Evolutionary conservation across 2,888 invertebrate genomes (phyloP).

Genomic region (Microchrysa polita): DNA sequence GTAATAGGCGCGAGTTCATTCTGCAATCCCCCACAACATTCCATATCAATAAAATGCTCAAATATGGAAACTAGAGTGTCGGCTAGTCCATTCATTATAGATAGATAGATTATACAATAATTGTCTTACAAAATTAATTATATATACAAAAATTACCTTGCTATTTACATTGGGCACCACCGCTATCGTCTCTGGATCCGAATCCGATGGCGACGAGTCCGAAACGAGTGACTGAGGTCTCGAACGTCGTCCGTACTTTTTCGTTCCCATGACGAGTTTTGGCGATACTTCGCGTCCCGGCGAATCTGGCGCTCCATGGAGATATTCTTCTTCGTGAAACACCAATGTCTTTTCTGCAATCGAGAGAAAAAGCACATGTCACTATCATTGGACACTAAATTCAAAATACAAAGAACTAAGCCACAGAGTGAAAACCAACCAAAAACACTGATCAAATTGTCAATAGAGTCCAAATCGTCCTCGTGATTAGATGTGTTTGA

Average conservation of each 20-base stretch:
- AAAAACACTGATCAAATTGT: slow-evolving; percentile 38
- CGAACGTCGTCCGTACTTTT: slow-evolving; percentile 79
- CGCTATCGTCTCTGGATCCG: slow-evolving; percentile 59
- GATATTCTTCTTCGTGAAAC: slow-evolving; percentile 55
- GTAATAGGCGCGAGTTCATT: too few species aligned
- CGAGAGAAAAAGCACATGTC: slow-evolving; percentile 33
- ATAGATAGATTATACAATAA: too few species aligned
- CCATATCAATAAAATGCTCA: too few species aligned
- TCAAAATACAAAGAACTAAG: background rate
- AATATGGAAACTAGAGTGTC: too few species aligned
- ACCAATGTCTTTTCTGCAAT: slow-evolving; percentile 58
- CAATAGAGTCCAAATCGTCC: slow-evolving; percentile 7
- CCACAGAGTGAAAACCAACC: slow-evolving; percentile 25
- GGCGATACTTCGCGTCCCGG: slow-evolving; percentile 78
- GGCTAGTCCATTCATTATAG: too few species aligned
- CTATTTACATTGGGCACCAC: slow-evolving; percentile 51
- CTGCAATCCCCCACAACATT: too few species aligned
- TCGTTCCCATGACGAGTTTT: slow-evolving; percentile 76
- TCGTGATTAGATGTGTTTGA: background rate
- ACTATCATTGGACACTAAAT: background rate
- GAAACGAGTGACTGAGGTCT: slow-evolving; percentile 67
- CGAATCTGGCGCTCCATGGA: slow-evolving; percentile 64
- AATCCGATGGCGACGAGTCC: slow-evolving; percentile 61
- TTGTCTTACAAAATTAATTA: too few species aligned
- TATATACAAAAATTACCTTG: slow-evolving; percentile 47